Percentiles rank a stretch among this genome's conserved stretches.
phyloP scores from a whole-genome alignment of 2,888 invertebrate species.

The Cyclophora punctaria region DNA sequence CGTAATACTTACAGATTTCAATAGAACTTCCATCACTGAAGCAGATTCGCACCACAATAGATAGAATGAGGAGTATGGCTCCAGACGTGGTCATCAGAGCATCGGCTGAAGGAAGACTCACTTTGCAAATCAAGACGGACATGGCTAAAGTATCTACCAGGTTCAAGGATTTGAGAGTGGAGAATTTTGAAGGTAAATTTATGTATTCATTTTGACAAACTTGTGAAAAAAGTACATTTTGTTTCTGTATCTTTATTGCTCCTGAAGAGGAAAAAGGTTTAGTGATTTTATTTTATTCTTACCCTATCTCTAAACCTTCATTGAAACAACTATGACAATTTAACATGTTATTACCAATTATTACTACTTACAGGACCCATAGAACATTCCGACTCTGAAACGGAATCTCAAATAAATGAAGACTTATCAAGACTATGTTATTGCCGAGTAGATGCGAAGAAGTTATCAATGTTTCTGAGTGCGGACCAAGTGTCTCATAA shows the following conservation, averaged over 20 bases:
- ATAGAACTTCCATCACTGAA: constrained; percentile 86
- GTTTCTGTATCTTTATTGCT: too few species aligned
- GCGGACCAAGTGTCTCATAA: constrained; percentile 85
- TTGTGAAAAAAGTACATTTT: too few species aligned
- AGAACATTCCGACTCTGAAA: constrained; percentile 64
- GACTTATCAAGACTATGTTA: constrained; percentile 51
- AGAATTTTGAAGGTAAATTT: constrained; percentile 69
- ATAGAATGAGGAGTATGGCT: constrained; percentile 87
- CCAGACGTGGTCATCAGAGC: constrained; percentile 82
- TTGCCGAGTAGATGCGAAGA: constrained; percentile 85
- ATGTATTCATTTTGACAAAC: too few species aligned
- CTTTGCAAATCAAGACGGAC: constrained; percentile 85
- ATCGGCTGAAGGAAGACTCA: constrained; percentile 80
- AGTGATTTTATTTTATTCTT: too few species aligned
- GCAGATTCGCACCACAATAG: constrained; percentile 84
- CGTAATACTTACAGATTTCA: constrained; percentile 76
- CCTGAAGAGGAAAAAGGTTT: too few species aligned
- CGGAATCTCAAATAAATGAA: constrained; percentile 57
- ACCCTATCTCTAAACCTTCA: too few species aligned
- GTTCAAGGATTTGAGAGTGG: constrained; percentile 82
- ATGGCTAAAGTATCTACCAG: constrained; percentile 87
- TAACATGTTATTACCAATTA: too few species aligned
- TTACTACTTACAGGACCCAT: constrained; percentile 48
- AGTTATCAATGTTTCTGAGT: constrained; percentile 84
- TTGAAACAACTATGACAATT: too few species aligned